These are phyloP conservation scores for Dicranocentrus wangi DNA, from an alignment of 2,888 invertebrate species.

Conservation along the genomic window DNA sequence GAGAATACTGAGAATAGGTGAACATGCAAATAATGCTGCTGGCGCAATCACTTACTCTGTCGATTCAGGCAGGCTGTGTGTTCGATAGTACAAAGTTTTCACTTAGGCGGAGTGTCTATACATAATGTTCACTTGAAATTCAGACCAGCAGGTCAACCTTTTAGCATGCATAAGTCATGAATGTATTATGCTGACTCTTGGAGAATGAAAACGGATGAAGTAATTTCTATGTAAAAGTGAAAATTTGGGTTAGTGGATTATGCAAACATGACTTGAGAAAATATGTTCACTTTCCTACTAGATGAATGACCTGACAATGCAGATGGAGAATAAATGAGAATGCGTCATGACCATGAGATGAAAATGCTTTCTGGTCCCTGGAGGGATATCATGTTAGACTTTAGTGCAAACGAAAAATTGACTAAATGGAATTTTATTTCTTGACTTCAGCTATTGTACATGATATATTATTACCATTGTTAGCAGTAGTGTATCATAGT, in stretches of 20 bases:
- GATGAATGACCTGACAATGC: background rate
- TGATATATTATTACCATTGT: too few species aligned
- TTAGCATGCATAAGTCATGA: background rate
- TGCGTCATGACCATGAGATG: background rate
- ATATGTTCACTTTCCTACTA: background rate
- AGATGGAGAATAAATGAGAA: too few species aligned
- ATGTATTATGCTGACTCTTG: background rate
- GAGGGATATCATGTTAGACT: background rate
- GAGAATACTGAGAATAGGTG: conserved; percentile 21
- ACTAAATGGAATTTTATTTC: background rate
- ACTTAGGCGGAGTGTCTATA: too few species aligned
- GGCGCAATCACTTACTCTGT: too few species aligned
- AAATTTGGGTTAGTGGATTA: conserved; percentile 12
- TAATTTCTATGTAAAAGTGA: conserved; percentile 10
- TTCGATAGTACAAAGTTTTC: too few species aligned
- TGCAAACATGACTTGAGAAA: background rate
- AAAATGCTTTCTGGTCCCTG: background rate
- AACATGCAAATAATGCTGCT: conserved; percentile 12
- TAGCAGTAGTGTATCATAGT: too few species aligned
- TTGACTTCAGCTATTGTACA: background rate
- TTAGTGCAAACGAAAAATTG: background rate
- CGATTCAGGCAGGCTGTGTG: too few species aligned
- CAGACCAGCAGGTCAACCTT: conserved; percentile 17
- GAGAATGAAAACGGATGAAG: background rate
- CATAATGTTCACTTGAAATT: too few species aligned